phyloP scores from a whole-genome alignment of 2,113 vertebrate species.

The Meleagris gallopavo region DNA sequence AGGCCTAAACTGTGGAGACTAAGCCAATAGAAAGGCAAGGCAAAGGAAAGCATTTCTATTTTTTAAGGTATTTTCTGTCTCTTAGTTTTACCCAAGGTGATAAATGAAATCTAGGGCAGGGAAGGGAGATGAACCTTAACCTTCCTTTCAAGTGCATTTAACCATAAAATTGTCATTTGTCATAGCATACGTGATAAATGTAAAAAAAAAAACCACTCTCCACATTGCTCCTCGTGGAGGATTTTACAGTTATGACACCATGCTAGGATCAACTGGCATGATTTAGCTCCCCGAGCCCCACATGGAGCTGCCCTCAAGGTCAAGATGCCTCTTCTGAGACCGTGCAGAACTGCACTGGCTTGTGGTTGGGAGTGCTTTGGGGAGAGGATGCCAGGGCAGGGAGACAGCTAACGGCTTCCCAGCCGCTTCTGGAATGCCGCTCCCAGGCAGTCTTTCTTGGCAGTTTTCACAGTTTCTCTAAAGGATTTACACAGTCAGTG shows the following conservation, averaged over 20 bases:
- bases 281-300: background rate
- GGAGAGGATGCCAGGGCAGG: background rate
- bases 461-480: background rate
- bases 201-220: background rate
- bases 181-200: slow-evolving; percentile 22
- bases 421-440: background rate
- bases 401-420: background rate
- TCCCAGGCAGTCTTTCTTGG: background rate
- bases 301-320: background rate
- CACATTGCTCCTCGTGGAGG: background rate
- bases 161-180: slow-evolving; percentile 47
- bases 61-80: slow-evolving; percentile 19
- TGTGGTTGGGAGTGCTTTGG: background rate
- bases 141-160: slow-evolving; percentile 32
- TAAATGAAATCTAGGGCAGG: slow-evolving; percentile 16
- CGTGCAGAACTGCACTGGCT: background rate
- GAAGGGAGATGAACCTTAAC: slow-evolving; percentile 44
- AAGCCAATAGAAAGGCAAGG: background rate
- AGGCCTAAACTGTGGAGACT: background rate
- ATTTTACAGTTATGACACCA: slow-evolving; percentile 37
- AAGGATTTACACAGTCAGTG: background rate
- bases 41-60: background rate
- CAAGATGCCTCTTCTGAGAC: background rate
- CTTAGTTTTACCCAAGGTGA: slow-evolving; percentile 26
- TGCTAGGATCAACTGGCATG: background rate